phyloP scores from a whole-genome alignment of 92 coral and sea anemone species.

The Porites divaricata region DNA sequence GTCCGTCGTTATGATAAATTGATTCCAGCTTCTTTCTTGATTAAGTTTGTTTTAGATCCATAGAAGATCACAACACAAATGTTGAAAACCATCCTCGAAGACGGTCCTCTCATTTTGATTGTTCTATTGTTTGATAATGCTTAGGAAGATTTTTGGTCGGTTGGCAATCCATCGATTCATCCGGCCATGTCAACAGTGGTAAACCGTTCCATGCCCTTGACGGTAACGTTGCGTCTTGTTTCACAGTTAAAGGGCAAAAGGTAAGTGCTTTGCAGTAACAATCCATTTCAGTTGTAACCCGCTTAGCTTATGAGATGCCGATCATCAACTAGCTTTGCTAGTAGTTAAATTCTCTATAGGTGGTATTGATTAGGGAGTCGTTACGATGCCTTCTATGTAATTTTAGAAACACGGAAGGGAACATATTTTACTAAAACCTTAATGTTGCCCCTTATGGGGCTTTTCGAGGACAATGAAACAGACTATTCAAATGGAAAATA shows the following conservation, averaged over 20 bases:
- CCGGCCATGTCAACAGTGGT: slow-evolving; percentile 24
- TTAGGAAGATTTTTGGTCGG: slow-evolving; percentile 47
- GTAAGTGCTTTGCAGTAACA: background rate
- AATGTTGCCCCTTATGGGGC: too few species aligned
- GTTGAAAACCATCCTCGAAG: too few species aligned
- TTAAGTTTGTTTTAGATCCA: background rate
- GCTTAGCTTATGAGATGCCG: too few species aligned
- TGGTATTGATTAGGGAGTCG: too few species aligned
- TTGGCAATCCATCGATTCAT: slow-evolving; percentile 21
- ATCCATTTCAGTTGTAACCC: background rate
- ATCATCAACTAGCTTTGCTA: too few species aligned
- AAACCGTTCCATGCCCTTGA: slow-evolving; percentile 52
- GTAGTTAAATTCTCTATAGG: too few species aligned
- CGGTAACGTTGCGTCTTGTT: slow-evolving; percentile 68
- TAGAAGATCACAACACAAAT: too few species aligned
- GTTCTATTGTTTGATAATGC: background rate
- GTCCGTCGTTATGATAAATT: slow-evolving; percentile 18
- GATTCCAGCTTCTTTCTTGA: background rate
- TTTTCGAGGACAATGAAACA: too few species aligned
- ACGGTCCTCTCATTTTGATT: background rate
- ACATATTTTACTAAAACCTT: too few species aligned
- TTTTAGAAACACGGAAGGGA: too few species aligned
- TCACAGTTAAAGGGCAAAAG: slow-evolving; percentile 38
- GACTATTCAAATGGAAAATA: too few species aligned
- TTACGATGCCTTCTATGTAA: too few species aligned